Conservation (phyloP, 1,140 invertebrate genomes). For the Dysdera silvatica region DNA sequence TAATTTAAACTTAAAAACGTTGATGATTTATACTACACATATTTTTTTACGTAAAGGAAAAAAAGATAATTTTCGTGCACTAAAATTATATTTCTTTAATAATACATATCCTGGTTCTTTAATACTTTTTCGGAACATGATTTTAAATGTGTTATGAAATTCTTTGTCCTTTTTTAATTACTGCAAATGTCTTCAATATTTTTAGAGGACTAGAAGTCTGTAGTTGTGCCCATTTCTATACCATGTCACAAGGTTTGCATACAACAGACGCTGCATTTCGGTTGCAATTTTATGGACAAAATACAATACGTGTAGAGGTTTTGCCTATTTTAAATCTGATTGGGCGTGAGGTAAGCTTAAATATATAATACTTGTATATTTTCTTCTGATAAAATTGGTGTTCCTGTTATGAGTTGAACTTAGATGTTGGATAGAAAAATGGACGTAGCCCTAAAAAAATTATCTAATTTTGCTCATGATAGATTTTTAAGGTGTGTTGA, state of each 20-base stretch:
- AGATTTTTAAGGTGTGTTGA: conserved; percentile 29
- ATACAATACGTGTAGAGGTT: conserved; percentile 50
- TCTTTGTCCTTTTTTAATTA: too few species aligned
- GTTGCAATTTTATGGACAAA: conserved; percentile 45
- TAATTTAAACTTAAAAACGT: too few species aligned
- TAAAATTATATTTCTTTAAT: too few species aligned
- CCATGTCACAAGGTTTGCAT: conserved; percentile 24
- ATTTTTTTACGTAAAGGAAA: too few species aligned
- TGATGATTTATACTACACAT: too few species aligned
- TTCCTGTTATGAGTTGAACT: not conserved
- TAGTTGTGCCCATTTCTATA: conserved; percentile 30
- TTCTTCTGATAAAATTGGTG: not conserved
- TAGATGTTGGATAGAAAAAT: not conserved
- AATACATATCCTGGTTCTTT: too few species aligned
- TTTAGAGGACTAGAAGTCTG: conserved; percentile 30
- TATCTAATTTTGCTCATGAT: conserved; percentile 32
- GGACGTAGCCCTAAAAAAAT: not conserved
- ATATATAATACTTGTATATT: not conserved
- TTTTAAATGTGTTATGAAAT: too few species aligned
- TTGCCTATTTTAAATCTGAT: conserved; percentile 33
- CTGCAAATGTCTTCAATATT: not conserved
- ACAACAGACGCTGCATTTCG: conserved; percentile 16
- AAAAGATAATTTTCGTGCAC: too few species aligned
- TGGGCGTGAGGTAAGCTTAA: conserved; percentile 30
- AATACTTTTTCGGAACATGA: too few species aligned